Evolutionary conservation across 2,888 invertebrate genomes (phyloP).

Genomic region (Synergus gifuensis): DNA sequence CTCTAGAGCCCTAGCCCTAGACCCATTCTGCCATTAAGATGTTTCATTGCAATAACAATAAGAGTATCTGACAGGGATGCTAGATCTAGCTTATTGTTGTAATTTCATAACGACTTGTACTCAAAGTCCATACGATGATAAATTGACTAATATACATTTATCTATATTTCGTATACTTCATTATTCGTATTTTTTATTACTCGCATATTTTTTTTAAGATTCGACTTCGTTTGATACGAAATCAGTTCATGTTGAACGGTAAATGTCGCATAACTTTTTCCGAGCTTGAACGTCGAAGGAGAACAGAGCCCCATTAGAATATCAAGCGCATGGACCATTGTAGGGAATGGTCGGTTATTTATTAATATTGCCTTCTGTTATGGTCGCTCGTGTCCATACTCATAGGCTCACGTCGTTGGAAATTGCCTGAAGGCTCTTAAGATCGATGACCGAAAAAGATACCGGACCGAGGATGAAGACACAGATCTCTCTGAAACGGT

Average conservation of each 20-base stretch:
- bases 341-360: constrained; percentile 47
- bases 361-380: constrained; percentile 53
- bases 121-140: neutral
- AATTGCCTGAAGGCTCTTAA: constrained; percentile 51
- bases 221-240: neutral
- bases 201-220: neutral
- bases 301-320: constrained; percentile 20
- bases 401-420: constrained; percentile 45
- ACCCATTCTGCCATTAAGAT: constrained; percentile 52
- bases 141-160: neutral
- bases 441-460: constrained; percentile 58
- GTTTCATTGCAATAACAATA: constrained; percentile 57
- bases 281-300: neutral
- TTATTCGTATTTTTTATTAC: too few species aligned
- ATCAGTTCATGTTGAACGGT: constrained; percentile 3
- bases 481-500: constrained; percentile 55
- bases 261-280: neutral
- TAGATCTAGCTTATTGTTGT: constrained; percentile 59
- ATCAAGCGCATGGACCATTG: constrained; percentile 13
- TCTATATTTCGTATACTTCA: neutral
- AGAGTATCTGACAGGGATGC: constrained; percentile 57
- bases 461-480: constrained; percentile 51
- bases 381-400: constrained; percentile 44
- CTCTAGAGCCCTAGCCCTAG: constrained; percentile 45
- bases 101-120: constrained; percentile 56